Evolutionary conservation across 2,797 vertebrate species (phyloP), one percentile per base, ranked within the genome.

Genomic region (Trachops cirrhosus): DNA sequence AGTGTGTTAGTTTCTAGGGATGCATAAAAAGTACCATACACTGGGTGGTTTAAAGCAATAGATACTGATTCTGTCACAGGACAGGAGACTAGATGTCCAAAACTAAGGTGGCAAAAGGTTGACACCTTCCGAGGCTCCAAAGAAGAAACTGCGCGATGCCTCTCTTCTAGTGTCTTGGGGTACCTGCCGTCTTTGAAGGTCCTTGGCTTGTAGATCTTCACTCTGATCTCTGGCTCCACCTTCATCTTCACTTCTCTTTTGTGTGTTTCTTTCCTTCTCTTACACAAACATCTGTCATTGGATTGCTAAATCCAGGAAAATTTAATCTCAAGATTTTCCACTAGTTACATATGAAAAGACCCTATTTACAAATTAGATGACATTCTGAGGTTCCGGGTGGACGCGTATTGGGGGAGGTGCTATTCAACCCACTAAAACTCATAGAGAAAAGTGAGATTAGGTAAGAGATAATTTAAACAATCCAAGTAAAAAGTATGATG

Each of bases 91-190:
- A 64, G 7, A 77, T 21, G 29, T 59, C 44, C 29, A 21, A 74
- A 67, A 54, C 54, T 41, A 82, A 34, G 2, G 2, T 39, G 9
- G 32, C 26, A 62, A 22, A 5, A 52, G 0, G 10, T 16, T 67
- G 26, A 4, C 3, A 29, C 6, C 4, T 67, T 8, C 34, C 16
- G 21, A 9, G 7, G 4, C 48, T 26, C 34, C 34, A 5, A 67
- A 10, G 32, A 22, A 86, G 2, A 22, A 44, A 10, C 9, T 9
- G 4, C 1, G 1, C 3, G 24, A 15, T 11, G 6, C 9, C 2
- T 16, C 22, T 39, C n/a, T 70, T 12, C 4, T 19, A 48, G 4
- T 0, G 64, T 71, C 37, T 87, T 5, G 2, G 1, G 0, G 62
- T 41, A 19, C n/a, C 10, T 22, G 2, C 11, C 12, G 1, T 39